phyloP scores from a whole-genome alignment of 2,888 invertebrate genomes.

The Sesia apiformis region DNA sequence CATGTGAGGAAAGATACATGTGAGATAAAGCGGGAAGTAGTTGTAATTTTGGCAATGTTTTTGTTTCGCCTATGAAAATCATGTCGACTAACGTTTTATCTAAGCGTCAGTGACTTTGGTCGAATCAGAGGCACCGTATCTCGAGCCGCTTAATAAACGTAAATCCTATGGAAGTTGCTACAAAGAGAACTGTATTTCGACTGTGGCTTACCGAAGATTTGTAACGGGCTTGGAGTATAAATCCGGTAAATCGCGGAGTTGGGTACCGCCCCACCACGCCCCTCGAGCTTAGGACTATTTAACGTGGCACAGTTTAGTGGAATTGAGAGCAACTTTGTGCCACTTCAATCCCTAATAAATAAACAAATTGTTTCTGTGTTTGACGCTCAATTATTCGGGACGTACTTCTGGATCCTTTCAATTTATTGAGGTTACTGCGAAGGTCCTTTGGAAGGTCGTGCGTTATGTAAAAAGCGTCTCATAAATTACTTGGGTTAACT shows the following conservation, averaged over 20 bases:
- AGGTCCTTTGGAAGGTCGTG: too few relatives aligned
- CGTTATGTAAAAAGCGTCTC: too few relatives aligned
- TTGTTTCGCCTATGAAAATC: background rate
- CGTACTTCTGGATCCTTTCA: background rate
- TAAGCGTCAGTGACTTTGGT: background rate
- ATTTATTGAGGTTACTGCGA: too few relatives aligned
- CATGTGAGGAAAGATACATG: too few relatives aligned
- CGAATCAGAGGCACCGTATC: background rate
- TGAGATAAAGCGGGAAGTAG: too few relatives aligned
- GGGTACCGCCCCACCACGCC: slow-evolving; percentile 17
- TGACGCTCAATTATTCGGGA: background rate
- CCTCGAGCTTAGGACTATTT: slow-evolving; percentile 18
- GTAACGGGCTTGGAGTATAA: slow-evolving; percentile 33
- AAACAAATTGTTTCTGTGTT: background rate
- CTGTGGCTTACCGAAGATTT: slow-evolving; percentile 59
- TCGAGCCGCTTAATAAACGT: slow-evolving; percentile 46
- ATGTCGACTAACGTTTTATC: background rate
- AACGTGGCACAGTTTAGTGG: slow-evolving; percentile 16
- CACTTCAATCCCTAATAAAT: slow-evolving; percentile 8
- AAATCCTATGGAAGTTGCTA: slow-evolving; percentile 26
- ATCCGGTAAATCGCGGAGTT: slow-evolving; percentile 26
- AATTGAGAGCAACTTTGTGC: slow-evolving; percentile 11
- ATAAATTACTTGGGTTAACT: too few relatives aligned
- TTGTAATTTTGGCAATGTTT: too few relatives aligned
- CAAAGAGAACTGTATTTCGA: slow-evolving; percentile 41